A percentile compares a stretch with the other conserved stretches of the same genome.
phyloP scores from a whole-genome alignment of 2,113 vertebrate species.

The Euleptes europaea region DNA sequence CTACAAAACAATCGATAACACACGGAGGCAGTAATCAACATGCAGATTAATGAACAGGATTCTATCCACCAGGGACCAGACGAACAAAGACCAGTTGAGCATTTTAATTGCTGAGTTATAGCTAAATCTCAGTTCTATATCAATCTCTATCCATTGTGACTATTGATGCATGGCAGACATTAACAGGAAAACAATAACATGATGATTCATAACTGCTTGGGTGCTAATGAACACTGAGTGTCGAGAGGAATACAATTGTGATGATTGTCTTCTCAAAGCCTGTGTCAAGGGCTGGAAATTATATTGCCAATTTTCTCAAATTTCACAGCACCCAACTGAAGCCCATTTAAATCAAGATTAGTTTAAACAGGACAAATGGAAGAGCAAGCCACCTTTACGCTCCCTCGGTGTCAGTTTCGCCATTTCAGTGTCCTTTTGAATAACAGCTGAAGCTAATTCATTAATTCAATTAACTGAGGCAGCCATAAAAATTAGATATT shows the following conservation, averaged over 20 bases:
- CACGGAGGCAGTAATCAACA: conserved; percentile 74
- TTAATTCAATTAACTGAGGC: conserved; percentile 59
- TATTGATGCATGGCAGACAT: conserved; percentile 71
- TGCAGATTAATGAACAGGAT: conserved; percentile 79
- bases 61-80: conserved; percentile 66
- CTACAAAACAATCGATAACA: conserved; percentile 74
- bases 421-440: conserved; percentile 51
- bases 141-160: conserved; percentile 72
- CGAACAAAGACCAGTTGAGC: conserved; percentile 76
- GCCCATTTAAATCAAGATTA: conserved; percentile 48
- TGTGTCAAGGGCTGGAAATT: conserved; percentile 43
- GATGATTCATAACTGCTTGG: conserved; percentile 68
- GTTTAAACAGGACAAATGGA: conserved; percentile 61
- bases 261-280: conserved; percentile 52
- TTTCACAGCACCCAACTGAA: conserved; percentile 38
- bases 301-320: conserved; percentile 52
- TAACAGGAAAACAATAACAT: conserved; percentile 71
- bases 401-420: conserved; percentile 36
- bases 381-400: conserved; percentile 50
- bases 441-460: conserved; percentile 51
- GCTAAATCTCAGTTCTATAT: conserved; percentile 74
- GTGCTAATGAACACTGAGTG: conserved; percentile 55
- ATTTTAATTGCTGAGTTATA: conserved; percentile 81
- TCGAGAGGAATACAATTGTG: conserved; percentile 45
- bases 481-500: conserved; percentile 51